A percentile compares a stretch with the other conserved stretches of the same genome.
Conservation (phyloP, 1,140 invertebrate genomes). For the Lepidotrigona ventralis region DNA sequence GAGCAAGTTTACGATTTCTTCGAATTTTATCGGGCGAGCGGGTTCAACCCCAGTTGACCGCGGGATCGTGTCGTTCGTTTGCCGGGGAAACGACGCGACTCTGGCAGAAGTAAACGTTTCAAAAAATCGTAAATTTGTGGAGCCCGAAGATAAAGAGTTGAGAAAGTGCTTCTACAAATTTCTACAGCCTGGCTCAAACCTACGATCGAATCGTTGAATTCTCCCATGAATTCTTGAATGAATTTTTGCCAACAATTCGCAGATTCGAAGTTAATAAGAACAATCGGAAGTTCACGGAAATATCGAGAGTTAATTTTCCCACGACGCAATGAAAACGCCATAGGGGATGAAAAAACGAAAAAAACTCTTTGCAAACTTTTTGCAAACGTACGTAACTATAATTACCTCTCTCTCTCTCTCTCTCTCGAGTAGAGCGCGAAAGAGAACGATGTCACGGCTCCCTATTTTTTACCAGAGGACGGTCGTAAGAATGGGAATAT, state of each 20-base stretch:
- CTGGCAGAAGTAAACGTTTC: background rate
- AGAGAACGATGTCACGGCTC: background rate
- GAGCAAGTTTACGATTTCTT: constrained; percentile 31
- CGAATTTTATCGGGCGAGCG: constrained; percentile 27
- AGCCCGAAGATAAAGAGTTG: background rate
- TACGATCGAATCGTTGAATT: no score
- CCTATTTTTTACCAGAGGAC: background rate
- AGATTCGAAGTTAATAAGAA: no score
- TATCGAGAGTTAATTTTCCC: no score
- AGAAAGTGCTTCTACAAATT: background rate
- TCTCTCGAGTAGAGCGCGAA: background rate
- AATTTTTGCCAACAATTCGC: no score
- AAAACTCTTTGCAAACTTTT: background rate
- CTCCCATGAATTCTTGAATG: no score
- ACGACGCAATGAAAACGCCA: no score
- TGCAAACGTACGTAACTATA: background rate
- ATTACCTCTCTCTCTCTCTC: background rate
- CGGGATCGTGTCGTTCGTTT: background rate
- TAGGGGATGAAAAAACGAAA: background rate
- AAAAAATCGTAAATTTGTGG: background rate
- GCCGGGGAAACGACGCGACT: background rate
- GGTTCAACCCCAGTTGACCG: background rate
- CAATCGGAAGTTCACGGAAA: no score
- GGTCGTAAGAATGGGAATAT: background rate
- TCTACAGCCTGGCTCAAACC: no score